phyloP scores from a whole-genome alignment of 2,797 vertebrate species.

The Macropodus opercularis region DNA sequence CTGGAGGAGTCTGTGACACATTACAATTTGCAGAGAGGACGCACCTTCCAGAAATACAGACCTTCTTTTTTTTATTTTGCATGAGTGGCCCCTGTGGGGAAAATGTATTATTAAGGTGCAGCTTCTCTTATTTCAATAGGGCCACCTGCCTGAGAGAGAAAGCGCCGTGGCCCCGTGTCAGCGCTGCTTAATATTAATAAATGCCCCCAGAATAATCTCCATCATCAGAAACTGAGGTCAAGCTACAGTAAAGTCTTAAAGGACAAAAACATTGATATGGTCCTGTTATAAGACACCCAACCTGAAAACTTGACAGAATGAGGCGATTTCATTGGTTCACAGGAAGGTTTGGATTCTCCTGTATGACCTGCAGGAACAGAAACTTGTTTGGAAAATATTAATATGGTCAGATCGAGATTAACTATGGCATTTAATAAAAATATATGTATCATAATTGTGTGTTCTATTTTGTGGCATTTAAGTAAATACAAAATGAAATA shows the following conservation, averaged over 20 bases:
- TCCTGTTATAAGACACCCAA: conserved; percentile 20
- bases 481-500: too few relatives aligned
- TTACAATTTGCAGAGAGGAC: neutral
- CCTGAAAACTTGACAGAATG: neutral
- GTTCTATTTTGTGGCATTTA: too few relatives aligned
- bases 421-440: too few relatives aligned
- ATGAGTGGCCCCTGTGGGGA: conserved; percentile 47
- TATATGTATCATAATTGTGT: too few relatives aligned
- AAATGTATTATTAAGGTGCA: conserved; percentile 59
- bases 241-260: neutral
- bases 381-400: neutral
- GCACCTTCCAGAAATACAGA: neutral
- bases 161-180: conserved; percentile 52
- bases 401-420: too few relatives aligned
- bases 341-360: neutral
- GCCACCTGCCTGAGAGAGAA: conserved; percentile 56
- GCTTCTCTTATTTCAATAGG: conserved; percentile 73
- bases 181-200: conserved; percentile 78
- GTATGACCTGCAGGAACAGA: neutral
- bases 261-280: conserved; percentile 2
- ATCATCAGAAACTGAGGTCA: conserved; percentile 59
- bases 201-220: conserved; percentile 66
- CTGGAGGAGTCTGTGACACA: neutral
- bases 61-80: neutral
- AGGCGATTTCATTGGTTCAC: neutral